Conservation (phyloP, 2,113 vertebrate species). For the Laterallus jamaicensis region DNA sequence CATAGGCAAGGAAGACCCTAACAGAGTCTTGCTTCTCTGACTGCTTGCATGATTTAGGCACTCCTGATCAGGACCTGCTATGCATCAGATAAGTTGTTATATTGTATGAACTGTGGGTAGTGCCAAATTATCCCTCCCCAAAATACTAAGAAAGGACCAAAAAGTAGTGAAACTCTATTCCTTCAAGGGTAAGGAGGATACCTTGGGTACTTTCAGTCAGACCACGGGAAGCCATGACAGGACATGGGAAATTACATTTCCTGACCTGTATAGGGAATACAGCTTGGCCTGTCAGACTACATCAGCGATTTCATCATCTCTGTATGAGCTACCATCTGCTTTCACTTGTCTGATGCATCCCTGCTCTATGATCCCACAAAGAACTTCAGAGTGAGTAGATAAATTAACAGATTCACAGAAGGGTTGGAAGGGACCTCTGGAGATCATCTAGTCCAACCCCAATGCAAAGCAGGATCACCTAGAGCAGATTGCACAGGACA, state of each 20-base stretch:
- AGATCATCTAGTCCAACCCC: too few species aligned
- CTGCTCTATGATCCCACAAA: not conserved
- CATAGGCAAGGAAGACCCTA: not conserved
- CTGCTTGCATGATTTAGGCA: not conserved
- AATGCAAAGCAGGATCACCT: too few species aligned
- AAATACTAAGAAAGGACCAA: not conserved
- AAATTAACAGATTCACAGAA: not conserved
- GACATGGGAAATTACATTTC: not conserved
- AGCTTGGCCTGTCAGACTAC: not conserved
- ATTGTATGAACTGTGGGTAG: not conserved
- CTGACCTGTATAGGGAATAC: not conserved
- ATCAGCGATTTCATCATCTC: not conserved
- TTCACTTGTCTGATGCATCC: not conserved
- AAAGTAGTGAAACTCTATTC: not conserved
- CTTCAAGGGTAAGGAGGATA: not conserved
- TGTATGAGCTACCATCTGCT: not conserved
- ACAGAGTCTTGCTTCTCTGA: not conserved
- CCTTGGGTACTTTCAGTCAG: not conserved
- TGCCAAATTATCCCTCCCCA: not conserved
- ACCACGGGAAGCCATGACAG: not conserved
- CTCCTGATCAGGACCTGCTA: not conserved
- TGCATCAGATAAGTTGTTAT: not conserved
- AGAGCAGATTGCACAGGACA: too few species aligned
- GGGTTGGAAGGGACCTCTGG: too few species aligned
- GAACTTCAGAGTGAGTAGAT: not conserved